A percentile compares a stretch with the other conserved stretches of the same genome.
Conservation (phyloP, 1,140 invertebrate genomes). For the Drosophila burlai region DNA sequence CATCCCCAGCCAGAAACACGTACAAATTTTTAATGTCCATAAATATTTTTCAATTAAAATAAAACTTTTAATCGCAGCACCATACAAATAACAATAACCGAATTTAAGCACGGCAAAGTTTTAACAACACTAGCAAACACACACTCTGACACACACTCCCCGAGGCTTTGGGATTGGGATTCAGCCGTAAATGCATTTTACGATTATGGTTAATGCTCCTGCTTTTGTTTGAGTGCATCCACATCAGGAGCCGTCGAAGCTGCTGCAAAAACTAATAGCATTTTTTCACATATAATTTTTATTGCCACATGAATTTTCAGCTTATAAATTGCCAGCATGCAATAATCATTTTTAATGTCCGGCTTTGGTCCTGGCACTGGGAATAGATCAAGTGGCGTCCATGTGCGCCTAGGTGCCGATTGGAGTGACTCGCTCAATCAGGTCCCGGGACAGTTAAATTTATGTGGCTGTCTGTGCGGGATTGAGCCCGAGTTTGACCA, state of each 20-base stretch:
- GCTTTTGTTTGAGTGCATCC: constrained; percentile 52
- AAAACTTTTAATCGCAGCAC: constrained; percentile 51
- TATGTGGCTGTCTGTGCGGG: constrained; percentile 29
- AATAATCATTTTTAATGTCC: constrained; percentile 48
- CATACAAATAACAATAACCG: constrained; percentile 55
- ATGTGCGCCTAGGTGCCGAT: constrained; percentile 64
- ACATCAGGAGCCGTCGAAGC: constrained; percentile 14
- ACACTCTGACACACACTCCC: not conserved
- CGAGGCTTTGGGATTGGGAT: not conserved
- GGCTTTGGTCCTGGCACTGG: constrained; percentile 1
- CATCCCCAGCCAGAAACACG: not conserved
- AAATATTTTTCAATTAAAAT: constrained; percentile 61
- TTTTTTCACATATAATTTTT: constrained; percentile 52
- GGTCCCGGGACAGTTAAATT: constrained; percentile 45
- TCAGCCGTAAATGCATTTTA: constrained; percentile 57
- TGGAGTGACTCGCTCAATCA: constrained; percentile 69
- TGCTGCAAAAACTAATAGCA: constrained; percentile 39
- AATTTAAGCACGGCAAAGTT: constrained; percentile 52
- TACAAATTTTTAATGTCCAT: constrained; percentile 47
- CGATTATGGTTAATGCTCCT: constrained; percentile 45
- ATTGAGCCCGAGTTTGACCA: constrained; percentile 24
- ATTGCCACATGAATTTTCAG: constrained; percentile 53
- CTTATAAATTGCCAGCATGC: constrained; percentile 57
- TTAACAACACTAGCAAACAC: constrained; percentile 25
- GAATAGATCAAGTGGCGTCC: constrained; percentile 34